These are phyloP conservation scores for Caenorhabditis sp. DNA, from an alignment of 2,888 invertebrate genomes.

Conservation along the genomic window DNA sequence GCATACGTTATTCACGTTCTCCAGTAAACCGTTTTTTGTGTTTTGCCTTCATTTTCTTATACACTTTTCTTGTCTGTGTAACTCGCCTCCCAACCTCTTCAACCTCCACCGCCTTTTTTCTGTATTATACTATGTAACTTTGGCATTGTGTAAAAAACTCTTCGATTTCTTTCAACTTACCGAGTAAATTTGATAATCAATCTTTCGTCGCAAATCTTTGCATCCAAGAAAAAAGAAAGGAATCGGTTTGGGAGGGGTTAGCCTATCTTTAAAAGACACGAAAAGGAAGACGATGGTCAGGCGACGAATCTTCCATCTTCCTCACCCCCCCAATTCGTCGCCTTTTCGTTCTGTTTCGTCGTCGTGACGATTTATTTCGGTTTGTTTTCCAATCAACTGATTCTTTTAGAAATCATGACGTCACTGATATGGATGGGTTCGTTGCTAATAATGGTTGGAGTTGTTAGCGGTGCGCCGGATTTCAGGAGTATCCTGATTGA, in stretches of 20 bases:
- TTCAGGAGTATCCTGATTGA: slow-evolving; percentile 67
- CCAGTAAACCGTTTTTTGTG: neutral
- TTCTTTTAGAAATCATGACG: slow-evolving; percentile 43
- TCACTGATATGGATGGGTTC: neutral
- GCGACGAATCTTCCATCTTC: slow-evolving; percentile 38
- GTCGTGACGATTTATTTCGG: slow-evolving; percentile 4
- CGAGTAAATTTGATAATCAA: neutral
- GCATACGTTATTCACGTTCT: slow-evolving; percentile 58
- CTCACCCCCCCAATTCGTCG: slow-evolving; percentile 12
- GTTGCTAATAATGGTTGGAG: slow-evolving; percentile 3
- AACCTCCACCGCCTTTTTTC: no score
- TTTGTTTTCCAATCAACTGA: neutral
- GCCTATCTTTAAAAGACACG: slow-evolving; percentile 50
- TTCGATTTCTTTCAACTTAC: neutral
- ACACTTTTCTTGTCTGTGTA: slow-evolving; percentile 6
- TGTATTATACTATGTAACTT: slow-evolving; percentile 52
- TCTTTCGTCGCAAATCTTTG: slow-evolving; percentile 4
- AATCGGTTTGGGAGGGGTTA: neutral
- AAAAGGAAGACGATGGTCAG: slow-evolving; percentile 19
- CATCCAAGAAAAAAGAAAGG: slow-evolving; percentile 33
- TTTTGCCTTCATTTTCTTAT: no score
- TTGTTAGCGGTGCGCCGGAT: slow-evolving; percentile 25
- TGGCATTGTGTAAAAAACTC: slow-evolving; percentile 12
- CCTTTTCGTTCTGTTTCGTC: slow-evolving; percentile 23
- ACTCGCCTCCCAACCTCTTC: neutral